Base-by-base conservation (phyloP, 2,113 vertebrate species). In the Peromyscus californicus region DNA sequence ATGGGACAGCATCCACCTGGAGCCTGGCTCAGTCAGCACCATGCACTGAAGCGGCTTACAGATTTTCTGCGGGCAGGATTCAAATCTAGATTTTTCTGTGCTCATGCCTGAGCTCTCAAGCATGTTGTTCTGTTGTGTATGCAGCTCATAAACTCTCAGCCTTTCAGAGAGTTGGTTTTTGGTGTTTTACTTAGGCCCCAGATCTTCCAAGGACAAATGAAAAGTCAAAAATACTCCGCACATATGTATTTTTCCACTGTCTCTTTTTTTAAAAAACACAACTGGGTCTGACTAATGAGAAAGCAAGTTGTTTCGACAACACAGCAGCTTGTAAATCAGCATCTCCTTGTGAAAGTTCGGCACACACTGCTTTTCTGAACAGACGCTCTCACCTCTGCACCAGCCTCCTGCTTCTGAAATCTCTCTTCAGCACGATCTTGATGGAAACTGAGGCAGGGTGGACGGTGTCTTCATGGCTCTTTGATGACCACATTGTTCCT, bases 221-320 rank as follows among this genome's bases (percentile, higher is more conserved):
- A 89, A 97, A 97, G 92, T 85, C 84, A 95, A 90, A 69, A 91
- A 51, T 48, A 48, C 45, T 84, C 90, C n/a, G 24, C 70, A 89
- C 69, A 24, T 79, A 21, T 94, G 70, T 92, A 74, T 83, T 96
- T 96, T 45, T 82, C 92, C 11, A 79, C 61, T 94, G 36, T 74
- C 51, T 92, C 91, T 96, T 75, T 82, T 22, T 80, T 13, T 36
- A 79, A 89, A 86, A 83, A 91, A 76, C 91, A 69, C n/a, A 87
- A 88, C 72, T 70, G 65, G 59, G 36, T 94, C 80, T 5, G 1
- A 92, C 92, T 95, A 86, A 90, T 63, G 59, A 93, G 92, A 94
- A 95, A 85, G 63, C 82, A 93, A 96, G 69, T 36, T 5, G 17
- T 93, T 96, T 76, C 83, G 76, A 93, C 0, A 0, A 91, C 0